Base-by-base conservation (phyloP, 1,140 invertebrate species). In the Calycopis cecrops region DNA sequence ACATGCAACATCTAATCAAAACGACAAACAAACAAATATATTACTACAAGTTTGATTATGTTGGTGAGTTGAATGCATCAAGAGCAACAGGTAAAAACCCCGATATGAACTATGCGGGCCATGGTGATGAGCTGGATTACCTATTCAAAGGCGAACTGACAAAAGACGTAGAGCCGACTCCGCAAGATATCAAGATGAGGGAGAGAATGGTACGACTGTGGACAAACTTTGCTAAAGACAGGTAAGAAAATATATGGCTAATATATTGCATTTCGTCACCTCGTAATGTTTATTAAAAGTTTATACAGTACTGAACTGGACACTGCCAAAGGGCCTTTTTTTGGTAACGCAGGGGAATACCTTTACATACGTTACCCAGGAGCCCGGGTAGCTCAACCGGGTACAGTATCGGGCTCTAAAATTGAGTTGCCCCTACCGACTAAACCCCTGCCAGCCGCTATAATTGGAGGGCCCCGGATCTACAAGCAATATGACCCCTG, bases 151-250 rank as follows among this genome's bases (percentile, higher is more conserved):
- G 67, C 35, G 73, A 76, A 9, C 47, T 65, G 0, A 63, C 71
- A 48, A 72, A 73, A 12, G 66, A 68, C 11, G 67, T 83, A 16
- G 69, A 73, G 18, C 62, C 72, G 0, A 72, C 71, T 2, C 52
- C 70, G 4, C 58, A 75, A 49, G 79, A 85, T 59, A 10, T 71
- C 11, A 75, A 75, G 53, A 73, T 78, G 59, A 73, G 81, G 48
- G 78, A 87, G 55, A 68, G 79, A 50, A 82, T 90, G 69, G 62
- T 89, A 6, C 62, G 77, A 14, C 64, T 90, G 42, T 90, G 89
- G 89, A 88, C 89, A 2, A 89, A 90, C 64, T 90, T 90, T 55
- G 88, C 88, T 51, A 89, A 88, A 71, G 66, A 70, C 60, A 85
- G 89, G 88, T 89, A 67, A 83, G 77, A 71, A 49, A 34, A 28